Conservation (phyloP, 1,140 invertebrate genomes). For the Mamestra configurata region DNA sequence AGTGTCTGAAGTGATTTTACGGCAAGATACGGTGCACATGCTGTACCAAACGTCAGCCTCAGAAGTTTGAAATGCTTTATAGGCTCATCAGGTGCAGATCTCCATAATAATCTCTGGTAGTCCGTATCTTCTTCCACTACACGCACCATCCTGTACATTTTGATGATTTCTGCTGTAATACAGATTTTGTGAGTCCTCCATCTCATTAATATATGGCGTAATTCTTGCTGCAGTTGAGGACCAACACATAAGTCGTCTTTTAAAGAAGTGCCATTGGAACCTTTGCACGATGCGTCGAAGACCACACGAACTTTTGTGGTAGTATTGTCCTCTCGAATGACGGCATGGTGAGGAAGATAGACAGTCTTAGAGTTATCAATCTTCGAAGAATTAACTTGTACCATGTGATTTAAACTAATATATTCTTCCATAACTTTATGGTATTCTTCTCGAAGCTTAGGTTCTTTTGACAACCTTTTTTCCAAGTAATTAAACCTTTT, state of each 20-base stretch:
- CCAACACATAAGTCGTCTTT: constrained; percentile 13
- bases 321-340: constrained; percentile 28
- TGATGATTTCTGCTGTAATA: constrained; percentile 8
- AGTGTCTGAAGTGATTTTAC: constrained; percentile 10
- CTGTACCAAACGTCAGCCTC: constrained; percentile 19
- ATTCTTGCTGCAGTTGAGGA: constrained; percentile 9
- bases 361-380: constrained; percentile 15
- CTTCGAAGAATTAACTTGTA: background rate
- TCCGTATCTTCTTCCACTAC: background rate
- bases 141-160: constrained; percentile 24
- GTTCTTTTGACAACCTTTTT: constrained; percentile 36
- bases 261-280: background rate
- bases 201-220: constrained; percentile 1
- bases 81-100: background rate
- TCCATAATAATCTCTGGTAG: constrained; percentile 31
- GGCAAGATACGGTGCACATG: constrained; percentile 20
- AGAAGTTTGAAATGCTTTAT: constrained; percentile 17
- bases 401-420: constrained; percentile 45
- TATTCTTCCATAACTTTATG: constrained; percentile 53
- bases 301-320: constrained; percentile 1
- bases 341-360: constrained; percentile 54
- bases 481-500: constrained; percentile 52
- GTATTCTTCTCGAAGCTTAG: constrained; percentile 37
- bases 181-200: constrained; percentile 17
- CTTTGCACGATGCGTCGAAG: constrained; percentile 13